phyloP scores from a whole-genome alignment of 2,797 vertebrate species.

The Carduelis carduelis region DNA sequence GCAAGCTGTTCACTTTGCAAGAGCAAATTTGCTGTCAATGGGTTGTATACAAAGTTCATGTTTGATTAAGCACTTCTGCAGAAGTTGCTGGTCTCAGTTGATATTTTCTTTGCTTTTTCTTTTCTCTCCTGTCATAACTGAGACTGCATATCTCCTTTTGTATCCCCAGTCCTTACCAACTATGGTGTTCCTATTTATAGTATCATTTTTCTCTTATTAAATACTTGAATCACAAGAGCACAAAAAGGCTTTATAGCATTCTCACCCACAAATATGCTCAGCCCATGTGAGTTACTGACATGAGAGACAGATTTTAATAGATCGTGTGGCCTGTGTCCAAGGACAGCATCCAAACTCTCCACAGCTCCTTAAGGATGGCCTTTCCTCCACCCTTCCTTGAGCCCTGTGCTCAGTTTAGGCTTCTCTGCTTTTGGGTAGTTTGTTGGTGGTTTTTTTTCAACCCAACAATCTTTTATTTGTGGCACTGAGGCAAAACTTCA shows the following conservation, averaged over 20 bases:
- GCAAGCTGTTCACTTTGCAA: neutral
- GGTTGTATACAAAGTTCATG: neutral
- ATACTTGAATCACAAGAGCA: slow-evolving; percentile 32
- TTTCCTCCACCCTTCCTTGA: neutral
- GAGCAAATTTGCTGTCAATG: neutral
- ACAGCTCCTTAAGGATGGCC: neutral
- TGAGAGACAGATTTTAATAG: slow-evolving; percentile 18
- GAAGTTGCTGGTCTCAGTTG: neutral
- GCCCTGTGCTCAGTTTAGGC: neutral
- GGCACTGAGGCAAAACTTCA: neutral
- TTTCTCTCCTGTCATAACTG: neutral
- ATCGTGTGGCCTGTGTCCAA: neutral
- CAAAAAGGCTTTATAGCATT: slow-evolving; percentile 33
- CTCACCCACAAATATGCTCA: slow-evolving; percentile 40
- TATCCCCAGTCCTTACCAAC: slow-evolving; percentile 42
- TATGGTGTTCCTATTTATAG: slow-evolving; percentile 58
- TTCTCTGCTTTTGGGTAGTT: neutral
- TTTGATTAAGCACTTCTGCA: slow-evolving; percentile 21
- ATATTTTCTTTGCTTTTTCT: slow-evolving; percentile 1
- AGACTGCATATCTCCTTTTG: slow-evolving; percentile 5
- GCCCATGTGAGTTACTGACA: slow-evolving; percentile 9
- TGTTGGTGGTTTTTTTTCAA: neutral
- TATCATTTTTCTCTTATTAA: slow-evolving; percentile 22
- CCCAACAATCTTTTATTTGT: neutral
- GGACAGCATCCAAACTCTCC: neutral